A percentile compares a stretch with the other conserved stretches of the same genome.
Conservation (phyloP, 1,140 invertebrate species). For the Tenebrio molitor region DNA sequence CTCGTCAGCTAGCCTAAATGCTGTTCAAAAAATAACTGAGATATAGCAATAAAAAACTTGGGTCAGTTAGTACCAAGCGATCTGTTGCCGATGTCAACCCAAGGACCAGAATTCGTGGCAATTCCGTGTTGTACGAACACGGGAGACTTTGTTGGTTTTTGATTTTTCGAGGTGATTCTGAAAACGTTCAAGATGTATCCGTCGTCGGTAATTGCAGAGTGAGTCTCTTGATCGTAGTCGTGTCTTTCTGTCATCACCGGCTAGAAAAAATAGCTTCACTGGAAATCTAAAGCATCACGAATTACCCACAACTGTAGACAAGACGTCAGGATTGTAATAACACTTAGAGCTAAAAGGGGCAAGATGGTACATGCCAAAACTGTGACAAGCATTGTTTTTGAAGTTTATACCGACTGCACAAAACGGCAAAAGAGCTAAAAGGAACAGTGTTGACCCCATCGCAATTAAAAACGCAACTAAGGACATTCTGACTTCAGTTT, state of each 20-base stretch:
- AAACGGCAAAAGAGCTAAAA: no score
- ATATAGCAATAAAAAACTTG: not conserved
- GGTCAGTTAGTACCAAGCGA: conserved; percentile 66
- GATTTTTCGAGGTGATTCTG: conserved; percentile 68
- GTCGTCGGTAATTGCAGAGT: conserved; percentile 72
- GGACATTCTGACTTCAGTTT: no score
- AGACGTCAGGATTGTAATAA: not conserved
- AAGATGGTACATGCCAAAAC: not conserved
- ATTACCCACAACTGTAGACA: not conserved
- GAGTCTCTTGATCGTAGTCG: conserved; percentile 69
- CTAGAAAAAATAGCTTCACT: not conserved
- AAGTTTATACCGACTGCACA: not conserved
- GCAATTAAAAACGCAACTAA: no score
- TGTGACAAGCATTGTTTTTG: conserved; percentile 3
- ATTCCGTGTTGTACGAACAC: conserved; percentile 79
- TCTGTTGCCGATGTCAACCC: conserved; percentile 70
- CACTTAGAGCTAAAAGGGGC: not conserved
- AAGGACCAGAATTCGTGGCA: conserved; percentile 74
- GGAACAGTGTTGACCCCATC: no score
- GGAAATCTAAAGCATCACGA: conserved; percentile 59
- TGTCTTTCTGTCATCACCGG: conserved; percentile 54
- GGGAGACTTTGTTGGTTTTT: conserved; percentile 50
- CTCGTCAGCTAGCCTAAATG: conserved; percentile 74
- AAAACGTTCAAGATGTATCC: conserved; percentile 79
- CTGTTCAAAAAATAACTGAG: conserved; percentile 66